Conservation (phyloP, 2,888 invertebrate genomes). For the Iphiclides podalirius region DNA sequence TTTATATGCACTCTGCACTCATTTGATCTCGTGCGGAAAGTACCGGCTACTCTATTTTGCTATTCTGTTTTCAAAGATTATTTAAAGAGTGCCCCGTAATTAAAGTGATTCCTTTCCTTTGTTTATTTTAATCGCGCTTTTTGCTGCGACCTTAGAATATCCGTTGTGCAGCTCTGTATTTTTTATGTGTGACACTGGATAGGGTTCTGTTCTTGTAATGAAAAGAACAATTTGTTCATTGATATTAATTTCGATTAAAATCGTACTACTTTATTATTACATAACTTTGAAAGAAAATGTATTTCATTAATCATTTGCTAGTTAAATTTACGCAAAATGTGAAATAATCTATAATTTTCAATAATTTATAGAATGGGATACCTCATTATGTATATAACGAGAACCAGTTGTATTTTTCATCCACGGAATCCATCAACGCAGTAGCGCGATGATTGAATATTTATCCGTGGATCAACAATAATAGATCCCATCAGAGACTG, state of each 20-base stretch:
- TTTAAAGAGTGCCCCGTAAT: conserved; percentile 65
- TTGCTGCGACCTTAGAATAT: conserved; percentile 10
- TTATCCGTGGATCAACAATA: conserved; percentile 77
- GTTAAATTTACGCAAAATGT: too few species aligned
- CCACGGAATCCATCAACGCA: conserved; percentile 54
- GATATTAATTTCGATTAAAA: neutral
- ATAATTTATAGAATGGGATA: too few species aligned
- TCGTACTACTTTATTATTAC: too few species aligned
- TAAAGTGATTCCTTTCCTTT: conserved; percentile 45
- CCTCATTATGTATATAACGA: too few species aligned
- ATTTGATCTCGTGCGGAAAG: conserved; percentile 63
- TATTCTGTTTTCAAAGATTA: conserved; percentile 65
- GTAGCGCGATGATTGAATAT: conserved; percentile 75
- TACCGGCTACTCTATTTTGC: conserved; percentile 57
- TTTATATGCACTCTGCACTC: conserved; percentile 80
- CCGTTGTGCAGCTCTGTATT: neutral
- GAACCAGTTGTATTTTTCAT: too few species aligned
- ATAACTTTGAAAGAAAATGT: too few species aligned
- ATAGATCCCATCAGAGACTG: conserved; percentile 74
- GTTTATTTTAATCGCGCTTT: conserved; percentile 22
- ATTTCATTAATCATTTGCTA: too few species aligned
- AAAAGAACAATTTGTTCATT: neutral
- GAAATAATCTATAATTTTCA: too few species aligned
- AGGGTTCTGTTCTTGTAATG: neutral
- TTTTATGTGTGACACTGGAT: neutral